Evolutionary conservation across 2,113 vertebrate species (phyloP).

Genomic region (Ochotona princeps): DNA sequence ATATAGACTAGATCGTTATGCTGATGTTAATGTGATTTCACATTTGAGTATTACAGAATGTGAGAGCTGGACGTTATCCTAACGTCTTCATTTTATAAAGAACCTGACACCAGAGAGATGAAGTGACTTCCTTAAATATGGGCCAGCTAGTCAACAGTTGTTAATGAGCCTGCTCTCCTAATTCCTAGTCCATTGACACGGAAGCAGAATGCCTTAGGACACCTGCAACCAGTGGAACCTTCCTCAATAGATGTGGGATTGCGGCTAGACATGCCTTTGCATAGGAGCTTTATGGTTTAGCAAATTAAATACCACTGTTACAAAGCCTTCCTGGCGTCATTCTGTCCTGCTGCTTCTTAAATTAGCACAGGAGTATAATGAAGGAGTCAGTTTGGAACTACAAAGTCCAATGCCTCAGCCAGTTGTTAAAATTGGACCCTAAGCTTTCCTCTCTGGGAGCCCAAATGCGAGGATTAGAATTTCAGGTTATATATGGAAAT

Average conservation of each 20-base stretch:
- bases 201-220: background rate
- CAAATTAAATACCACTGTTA: background rate
- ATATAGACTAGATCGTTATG: background rate
- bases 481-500: slow-evolving; percentile 31
- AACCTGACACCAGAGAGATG: background rate
- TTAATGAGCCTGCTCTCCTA: background rate
- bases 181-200: background rate
- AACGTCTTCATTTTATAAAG: slow-evolving; percentile 26
- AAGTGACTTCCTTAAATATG: background rate
- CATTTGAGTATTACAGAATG: slow-evolving; percentile 24
- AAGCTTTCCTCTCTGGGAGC: background rate
- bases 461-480: background rate
- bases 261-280: background rate
- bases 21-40: background rate
- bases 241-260: background rate
- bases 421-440: background rate
- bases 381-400: background rate
- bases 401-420: background rate
- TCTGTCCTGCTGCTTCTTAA: background rate
- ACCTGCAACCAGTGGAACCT: background rate
- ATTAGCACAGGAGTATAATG: background rate
- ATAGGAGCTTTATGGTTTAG: background rate
- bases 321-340: background rate
- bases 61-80: background rate
- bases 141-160: background rate